These are phyloP conservation scores for Oxyscelio sp. DNA, from an alignment of 2,888 invertebrate genomes.

Conservation along the genomic window DNA sequence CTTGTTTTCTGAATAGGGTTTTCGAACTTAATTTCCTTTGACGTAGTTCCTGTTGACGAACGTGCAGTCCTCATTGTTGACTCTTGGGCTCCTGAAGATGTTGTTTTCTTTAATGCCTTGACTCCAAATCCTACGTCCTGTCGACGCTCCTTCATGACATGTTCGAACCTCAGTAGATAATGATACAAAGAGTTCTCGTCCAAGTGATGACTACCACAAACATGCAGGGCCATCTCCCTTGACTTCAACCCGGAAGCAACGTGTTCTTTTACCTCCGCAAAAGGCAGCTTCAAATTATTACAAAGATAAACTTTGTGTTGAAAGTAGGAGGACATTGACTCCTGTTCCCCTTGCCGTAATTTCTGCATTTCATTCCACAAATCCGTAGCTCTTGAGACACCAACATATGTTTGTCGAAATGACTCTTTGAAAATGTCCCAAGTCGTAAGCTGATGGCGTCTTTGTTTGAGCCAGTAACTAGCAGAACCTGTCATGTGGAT, in stretches of 20 bases:
- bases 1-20: too few species aligned
- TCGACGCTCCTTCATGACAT: conserved; percentile 5
- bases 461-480: conserved; percentile 10
- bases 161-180: conserved; percentile 13
- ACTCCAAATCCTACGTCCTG: too few species aligned
- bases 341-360: conserved; percentile 7
- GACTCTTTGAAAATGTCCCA: background rate
- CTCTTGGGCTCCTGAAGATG: too few species aligned
- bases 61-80: too few species aligned
- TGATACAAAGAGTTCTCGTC: conserved; percentile 13
- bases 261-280: conserved; percentile 25
- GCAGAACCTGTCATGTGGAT: conserved; percentile 25
- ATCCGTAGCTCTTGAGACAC: background rate
- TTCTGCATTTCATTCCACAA: conserved; percentile 10
- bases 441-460: background rate
- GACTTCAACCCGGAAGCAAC: conserved; percentile 3
- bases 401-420: background rate
- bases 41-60: too few species aligned
- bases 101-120: too few species aligned
- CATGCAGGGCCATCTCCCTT: conserved; percentile 10
- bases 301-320: conserved; percentile 31
- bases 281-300: background rate
- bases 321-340: conserved; percentile 19
- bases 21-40: too few species aligned
- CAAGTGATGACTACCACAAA: background rate